phyloP scores from a whole-genome alignment of 1,140 invertebrate species.

The Drosophila paulistorum region DNA sequence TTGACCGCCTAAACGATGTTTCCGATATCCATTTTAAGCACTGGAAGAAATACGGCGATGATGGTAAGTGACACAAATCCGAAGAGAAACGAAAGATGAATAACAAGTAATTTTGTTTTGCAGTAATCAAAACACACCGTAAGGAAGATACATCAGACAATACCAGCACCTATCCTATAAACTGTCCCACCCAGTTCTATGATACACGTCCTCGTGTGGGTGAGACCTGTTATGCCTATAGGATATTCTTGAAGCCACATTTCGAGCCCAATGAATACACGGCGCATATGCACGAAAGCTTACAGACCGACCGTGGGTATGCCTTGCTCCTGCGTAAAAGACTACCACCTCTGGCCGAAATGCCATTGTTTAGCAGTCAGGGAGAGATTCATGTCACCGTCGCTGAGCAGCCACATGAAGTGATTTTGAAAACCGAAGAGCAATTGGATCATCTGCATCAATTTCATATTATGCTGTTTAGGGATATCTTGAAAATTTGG shows the following conservation, averaged over 20 bases:
- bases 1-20: slow-evolving; percentile 75
- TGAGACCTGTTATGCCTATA: slow-evolving; percentile 62
- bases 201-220: slow-evolving; percentile 59
- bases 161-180: slow-evolving; percentile 19
- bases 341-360: slow-evolving; percentile 86
- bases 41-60: slow-evolving; percentile 85
- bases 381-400: slow-evolving; percentile 89
- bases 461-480: slow-evolving; percentile 89
- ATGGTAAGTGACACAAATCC: slow-evolving; percentile 47
- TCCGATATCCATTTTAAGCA: slow-evolving; percentile 71
- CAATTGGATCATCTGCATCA: slow-evolving; percentile 64
- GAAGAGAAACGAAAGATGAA: too few species aligned
- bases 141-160: not conserved
- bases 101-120: too few species aligned
- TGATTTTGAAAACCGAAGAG: slow-evolving; percentile 85
- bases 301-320: slow-evolving; percentile 82
- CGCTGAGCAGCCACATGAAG: slow-evolving; percentile 84
- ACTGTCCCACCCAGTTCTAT: slow-evolving; percentile 60
- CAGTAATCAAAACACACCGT: slow-evolving; percentile 33
- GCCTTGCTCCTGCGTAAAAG: slow-evolving; percentile 85
- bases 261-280: slow-evolving; percentile 51
- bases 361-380: slow-evolving; percentile 93
- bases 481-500: slow-evolving; percentile 88
- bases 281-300: slow-evolving; percentile 73
- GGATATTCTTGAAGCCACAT: slow-evolving; percentile 53